These are phyloP conservation scores for Calameuta filiformis DNA, from an alignment of 2,888 invertebrate species.

Conservation along the genomic window DNA sequence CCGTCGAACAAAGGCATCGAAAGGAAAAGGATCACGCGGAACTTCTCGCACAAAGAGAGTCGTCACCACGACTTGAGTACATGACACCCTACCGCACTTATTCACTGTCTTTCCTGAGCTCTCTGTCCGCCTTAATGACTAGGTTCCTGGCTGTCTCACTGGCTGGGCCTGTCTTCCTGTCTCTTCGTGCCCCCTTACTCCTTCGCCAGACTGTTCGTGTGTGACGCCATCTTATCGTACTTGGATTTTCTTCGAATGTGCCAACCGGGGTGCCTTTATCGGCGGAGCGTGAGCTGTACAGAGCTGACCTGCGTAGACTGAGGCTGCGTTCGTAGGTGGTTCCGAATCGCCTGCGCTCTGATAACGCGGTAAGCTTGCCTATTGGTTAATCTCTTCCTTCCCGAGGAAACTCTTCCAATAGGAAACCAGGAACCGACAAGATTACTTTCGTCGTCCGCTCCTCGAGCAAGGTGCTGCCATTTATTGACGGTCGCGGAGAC, in stretches of 20 bases:
- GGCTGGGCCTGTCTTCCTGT: conserved; percentile 6
- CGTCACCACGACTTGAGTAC: conserved; percentile 26
- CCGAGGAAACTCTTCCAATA: not conserved
- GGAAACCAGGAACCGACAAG: not conserved
- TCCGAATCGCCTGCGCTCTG: conserved; percentile 1
- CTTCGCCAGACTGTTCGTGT: conserved; percentile 17
- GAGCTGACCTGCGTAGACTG: not conserved
- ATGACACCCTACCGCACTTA: conserved; percentile 34
- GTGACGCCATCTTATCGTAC: conserved; percentile 38
- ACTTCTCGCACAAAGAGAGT: conserved; percentile 32
- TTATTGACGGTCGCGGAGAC: not conserved
- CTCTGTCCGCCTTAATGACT: conserved; percentile 7
- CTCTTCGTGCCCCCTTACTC: conserved; percentile 8
- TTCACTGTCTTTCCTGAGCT: conserved; percentile 18
- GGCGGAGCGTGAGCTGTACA: not conserved
- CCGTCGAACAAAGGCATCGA: conserved; percentile 49
- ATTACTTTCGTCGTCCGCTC: not conserved
- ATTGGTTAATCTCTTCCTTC: not conserved
- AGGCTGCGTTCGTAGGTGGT: conserved; percentile 4
- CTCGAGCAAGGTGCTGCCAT: not conserved
- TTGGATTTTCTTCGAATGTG: conserved; percentile 7
- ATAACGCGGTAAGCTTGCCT: not conserved
- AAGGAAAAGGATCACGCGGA: conserved; percentile 32
- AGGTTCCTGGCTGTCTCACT: not conserved
- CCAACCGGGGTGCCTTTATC: conserved; percentile 6